Base-by-base conservation (phyloP, 2,113 vertebrate species). In the Micromys minutus region DNA sequence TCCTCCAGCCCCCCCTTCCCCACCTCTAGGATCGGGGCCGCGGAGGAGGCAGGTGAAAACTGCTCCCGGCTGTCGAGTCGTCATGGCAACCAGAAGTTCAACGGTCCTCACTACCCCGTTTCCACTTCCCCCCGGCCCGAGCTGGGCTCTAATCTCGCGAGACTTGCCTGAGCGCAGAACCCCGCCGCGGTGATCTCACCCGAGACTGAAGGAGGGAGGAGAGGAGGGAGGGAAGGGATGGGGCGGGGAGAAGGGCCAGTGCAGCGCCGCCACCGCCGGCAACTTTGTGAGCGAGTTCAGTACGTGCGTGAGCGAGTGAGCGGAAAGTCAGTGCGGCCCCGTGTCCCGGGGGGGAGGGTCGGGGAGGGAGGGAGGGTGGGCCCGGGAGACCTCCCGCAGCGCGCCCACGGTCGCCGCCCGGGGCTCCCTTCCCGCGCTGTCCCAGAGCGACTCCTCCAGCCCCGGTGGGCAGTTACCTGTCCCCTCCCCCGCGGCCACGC, bases 271-370 rank as follows among this genome's bases (percentile, higher is more conserved):
- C 94, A 76, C 93, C 87, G 90, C 93, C 96, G 80, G 95, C 97
- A 98, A 98, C 98, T 98, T 98, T 98, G 98, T 98, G 98, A 97
- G 96, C 97, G 97, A 98, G 98, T 98, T 98, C 93, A 93, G 97
- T 93, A 90, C 92, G 89, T 81, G 97, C 87, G 74, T 71, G 96
- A 95, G 96, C 95, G 39, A 94, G 96, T 95, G 93, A 97, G 86
- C 92, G 39, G 77, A 91, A 95, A 96, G 97, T 96, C 94, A 65
- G 96, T 83, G 85, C 59, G 50, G 94, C 61, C 86, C 80, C 45
- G 93, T 95, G 86, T 87, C n/a, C 69, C 71, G 16, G 74, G 88
- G 90, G 75, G 89, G 75, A 88, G 76, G 96, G 96, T 80, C 15
- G 34, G 90, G 83, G 87, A 93, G 94, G 94, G 92, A 95, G 95